These are phyloP conservation scores for Mesorhabditis belari DNA, from an alignment of 2,888 invertebrate species.

Conservation along the genomic window DNA sequence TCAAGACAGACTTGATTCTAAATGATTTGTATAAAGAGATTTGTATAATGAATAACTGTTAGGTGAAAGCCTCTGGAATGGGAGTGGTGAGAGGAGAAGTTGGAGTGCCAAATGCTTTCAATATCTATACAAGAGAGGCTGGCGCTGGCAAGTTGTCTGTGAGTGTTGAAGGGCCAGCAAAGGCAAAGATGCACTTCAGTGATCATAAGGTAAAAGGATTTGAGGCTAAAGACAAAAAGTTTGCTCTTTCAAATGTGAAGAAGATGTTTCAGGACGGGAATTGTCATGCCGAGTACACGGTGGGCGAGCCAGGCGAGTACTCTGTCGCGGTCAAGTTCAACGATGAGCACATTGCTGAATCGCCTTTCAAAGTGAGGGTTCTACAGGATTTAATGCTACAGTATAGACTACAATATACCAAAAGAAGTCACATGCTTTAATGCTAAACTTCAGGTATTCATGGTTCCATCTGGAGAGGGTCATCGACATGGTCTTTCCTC, in stretches of 20 bases:
- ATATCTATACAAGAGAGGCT: constrained; percentile 96
- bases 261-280: constrained; percentile 82
- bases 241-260: background rate
- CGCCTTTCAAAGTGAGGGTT: constrained; percentile 78
- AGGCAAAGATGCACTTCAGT: constrained; percentile 93
- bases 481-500: no score
- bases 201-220: constrained; percentile 59
- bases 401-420: background rate
- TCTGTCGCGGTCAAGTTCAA: constrained; percentile 83
- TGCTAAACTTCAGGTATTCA: constrained; percentile 37
- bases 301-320: constrained; percentile 78
- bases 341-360: constrained; percentile 96
- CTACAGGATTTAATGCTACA: no score
- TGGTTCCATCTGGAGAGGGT: no score
- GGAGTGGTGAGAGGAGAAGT: constrained; percentile 86
- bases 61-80: constrained; percentile 86
- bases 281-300: constrained; percentile 87
- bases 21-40: no score
- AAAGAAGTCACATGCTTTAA: background rate
- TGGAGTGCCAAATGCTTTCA: constrained; percentile 67
- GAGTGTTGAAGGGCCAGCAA: constrained; percentile 86
- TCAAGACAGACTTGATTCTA: no score
- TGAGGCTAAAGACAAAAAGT: background rate
- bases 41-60: no score
- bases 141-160: constrained; percentile 93